Base-by-base conservation (phyloP, 2,888 invertebrate genomes). In the Drosophila falleni region DNA sequence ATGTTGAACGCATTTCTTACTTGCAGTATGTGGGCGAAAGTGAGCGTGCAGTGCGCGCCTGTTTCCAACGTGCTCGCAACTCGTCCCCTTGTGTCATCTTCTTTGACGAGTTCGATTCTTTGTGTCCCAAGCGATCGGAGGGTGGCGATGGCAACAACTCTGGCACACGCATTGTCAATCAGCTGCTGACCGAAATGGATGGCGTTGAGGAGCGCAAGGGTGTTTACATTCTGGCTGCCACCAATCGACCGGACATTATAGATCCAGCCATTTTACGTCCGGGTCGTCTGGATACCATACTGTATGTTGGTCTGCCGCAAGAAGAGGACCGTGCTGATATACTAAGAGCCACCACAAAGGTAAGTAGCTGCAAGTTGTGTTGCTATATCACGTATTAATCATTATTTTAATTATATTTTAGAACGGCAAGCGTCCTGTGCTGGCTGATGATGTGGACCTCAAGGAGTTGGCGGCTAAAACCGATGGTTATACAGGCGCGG, bases 41-140 rank as follows among this genome's bases (percentile, higher is more conserved):
- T 93, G 99, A 99, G 93, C 94, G 97, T 81, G 98, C 98, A 0
- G 98, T 99, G 0, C 94, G 99, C n/a, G 96, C 97, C 26, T 98
- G 98, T 89, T 99, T 99, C 91, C 96, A 97, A 91, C 94, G 99
- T 75, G 99, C 99, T 0, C 94, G 97, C 47, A 98, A 98, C 93
- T 98, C 98, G 0, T 96, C 98, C 0, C 99, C 99, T 0, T 99
- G 99, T 91, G 98, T 99, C 3, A 98, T 99, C 92, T 99, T 99
- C 93, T 99, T 99, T 91, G 99, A 99, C 91, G 99, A 99, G 93
- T 95, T 99, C 74, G 99, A 99, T 92, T 97, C 99, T 0, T 92
- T 99, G 33, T 99, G 98, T 91, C 98, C 99, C 0, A 96, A 96
- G 85, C 94, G 99, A 89, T 96, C 96, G 6, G 96, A 96, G 44